Conservation (phyloP, 2,888 invertebrate species). For the Buathra laborator region DNA sequence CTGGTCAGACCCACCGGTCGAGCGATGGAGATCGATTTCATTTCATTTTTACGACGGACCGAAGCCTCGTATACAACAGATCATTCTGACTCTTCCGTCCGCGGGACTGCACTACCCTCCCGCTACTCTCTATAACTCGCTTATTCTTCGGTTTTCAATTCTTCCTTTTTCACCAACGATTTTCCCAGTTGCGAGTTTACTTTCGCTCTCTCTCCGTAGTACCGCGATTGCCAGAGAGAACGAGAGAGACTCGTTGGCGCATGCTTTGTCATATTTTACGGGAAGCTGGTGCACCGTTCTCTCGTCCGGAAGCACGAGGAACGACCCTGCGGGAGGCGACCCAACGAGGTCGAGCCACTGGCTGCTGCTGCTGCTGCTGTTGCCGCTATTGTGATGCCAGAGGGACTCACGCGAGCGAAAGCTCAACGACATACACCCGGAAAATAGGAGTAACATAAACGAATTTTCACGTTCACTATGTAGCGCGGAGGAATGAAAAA, state of each 20-base stretch:
- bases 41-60: conserved; percentile 71
- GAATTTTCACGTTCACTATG: conserved; percentile 24
- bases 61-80: conserved; percentile 9
- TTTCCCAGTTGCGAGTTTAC: too few species aligned
- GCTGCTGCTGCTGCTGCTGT: background rate
- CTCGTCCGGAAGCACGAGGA: conserved; percentile 12
- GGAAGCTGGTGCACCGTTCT: conserved; percentile 27
- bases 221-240: background rate
- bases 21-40: conserved; percentile 73
- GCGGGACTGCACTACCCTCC: background rate
- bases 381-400: background rate
- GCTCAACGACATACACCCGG: conserved; percentile 31
- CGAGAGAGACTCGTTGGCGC: conserved; percentile 16
- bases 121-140: conserved; percentile 2
- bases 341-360: conserved; percentile 8
- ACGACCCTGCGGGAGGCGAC: conserved; percentile 25
- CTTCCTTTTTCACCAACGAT: conserved; percentile 2
- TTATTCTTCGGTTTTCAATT: conserved; percentile 16
- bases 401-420: conserved; percentile 32
- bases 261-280: conserved; percentile 76
- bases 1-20: conserved; percentile 38
- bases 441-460: conserved; percentile 23
- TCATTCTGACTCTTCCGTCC: background rate
- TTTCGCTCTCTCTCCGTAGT: too few species aligned
- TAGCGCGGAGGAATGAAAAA: background rate